A percentile compares a stretch with the other conserved stretches of the same genome.
These are phyloP conservation scores for Pterostichus madidus DNA, from an alignment of 2,888 invertebrate species.

Conservation along the genomic window DNA sequence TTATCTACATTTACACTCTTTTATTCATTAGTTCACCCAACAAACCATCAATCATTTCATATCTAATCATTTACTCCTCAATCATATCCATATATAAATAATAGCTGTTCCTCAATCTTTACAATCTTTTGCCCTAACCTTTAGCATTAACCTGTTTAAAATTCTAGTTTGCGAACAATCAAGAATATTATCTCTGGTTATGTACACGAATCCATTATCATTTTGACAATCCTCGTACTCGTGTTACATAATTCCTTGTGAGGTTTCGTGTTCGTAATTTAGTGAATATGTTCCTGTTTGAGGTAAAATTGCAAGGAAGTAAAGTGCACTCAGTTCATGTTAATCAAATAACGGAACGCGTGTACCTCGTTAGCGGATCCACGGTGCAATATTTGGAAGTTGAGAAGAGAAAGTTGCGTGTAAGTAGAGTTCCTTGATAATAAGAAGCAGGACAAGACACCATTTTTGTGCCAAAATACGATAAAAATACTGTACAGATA, in stretches of 20 bases:
- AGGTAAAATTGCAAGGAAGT: constrained; percentile 35
- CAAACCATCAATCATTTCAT: no score
- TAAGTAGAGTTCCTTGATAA: background rate
- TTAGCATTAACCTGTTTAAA: background rate
- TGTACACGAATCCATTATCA: background rate
- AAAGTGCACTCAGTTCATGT: constrained; percentile 20
- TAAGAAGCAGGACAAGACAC: no score
- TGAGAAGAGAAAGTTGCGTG: constrained; percentile 14
- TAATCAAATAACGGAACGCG: constrained; percentile 32
- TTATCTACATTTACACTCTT: no score
- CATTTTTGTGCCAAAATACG: no score
- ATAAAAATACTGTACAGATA: no score
- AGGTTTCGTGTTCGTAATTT: constrained; percentile 28
- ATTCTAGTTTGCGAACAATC: background rate
- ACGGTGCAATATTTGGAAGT: constrained; percentile 2
- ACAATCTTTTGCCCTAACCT: background rate
- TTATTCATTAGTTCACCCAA: no score
- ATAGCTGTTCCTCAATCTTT: no score
- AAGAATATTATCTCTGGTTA: no score
- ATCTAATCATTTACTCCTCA: no score
- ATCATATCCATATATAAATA: no score
- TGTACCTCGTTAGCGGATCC: constrained; percentile 1
- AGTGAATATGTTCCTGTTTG: constrained; percentile 20
- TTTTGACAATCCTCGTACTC: background rate
- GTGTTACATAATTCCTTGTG: constrained; percentile 12